Percentiles rank a stretch among this genome's conserved stretches.
Evolutionary conservation across 2,797 vertebrate species (phyloP).

Genomic region (Nasua narica): DNA sequence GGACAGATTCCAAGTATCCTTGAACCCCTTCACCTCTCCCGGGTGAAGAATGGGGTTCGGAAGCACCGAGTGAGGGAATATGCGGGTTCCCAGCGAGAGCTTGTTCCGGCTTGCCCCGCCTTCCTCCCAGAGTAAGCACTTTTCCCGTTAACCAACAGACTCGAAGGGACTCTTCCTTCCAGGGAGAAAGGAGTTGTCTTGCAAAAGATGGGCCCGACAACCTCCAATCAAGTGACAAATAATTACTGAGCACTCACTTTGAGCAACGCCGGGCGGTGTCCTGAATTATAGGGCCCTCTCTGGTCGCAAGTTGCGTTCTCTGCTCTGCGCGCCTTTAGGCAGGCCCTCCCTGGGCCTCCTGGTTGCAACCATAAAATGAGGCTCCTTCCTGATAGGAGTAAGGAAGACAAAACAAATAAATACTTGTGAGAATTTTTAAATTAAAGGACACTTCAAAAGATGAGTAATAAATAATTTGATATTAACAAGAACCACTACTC

Average conservation of each 20-base stretch:
- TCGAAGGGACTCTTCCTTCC: slow-evolving; percentile 48
- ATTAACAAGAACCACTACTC: slow-evolving; percentile 20
- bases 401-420: slow-evolving; percentile 18
- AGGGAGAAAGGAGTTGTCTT: slow-evolving; percentile 27
- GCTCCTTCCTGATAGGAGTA: neutral
- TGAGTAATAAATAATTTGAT: neutral
- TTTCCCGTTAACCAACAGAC: slow-evolving; percentile 49
- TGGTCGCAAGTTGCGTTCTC: neutral
- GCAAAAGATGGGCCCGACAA: neutral
- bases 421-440: neutral
- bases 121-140: slow-evolving; percentile 62
- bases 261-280: neutral
- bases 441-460: slow-evolving; percentile 12
- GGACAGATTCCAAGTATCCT: neutral
- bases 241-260: neutral
- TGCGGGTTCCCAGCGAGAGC: neutral
- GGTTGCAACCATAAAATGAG: neutral
- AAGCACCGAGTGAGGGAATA: neutral
- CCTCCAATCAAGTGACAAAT: neutral
- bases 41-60: neutral
- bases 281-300: neutral
- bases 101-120: slow-evolving; percentile 38
- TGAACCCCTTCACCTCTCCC: neutral
- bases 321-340: neutral
- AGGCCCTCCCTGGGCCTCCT: neutral